Base-by-base conservation (phyloP, 2,888 invertebrate genomes). In the Drosophila affinis region DNA sequence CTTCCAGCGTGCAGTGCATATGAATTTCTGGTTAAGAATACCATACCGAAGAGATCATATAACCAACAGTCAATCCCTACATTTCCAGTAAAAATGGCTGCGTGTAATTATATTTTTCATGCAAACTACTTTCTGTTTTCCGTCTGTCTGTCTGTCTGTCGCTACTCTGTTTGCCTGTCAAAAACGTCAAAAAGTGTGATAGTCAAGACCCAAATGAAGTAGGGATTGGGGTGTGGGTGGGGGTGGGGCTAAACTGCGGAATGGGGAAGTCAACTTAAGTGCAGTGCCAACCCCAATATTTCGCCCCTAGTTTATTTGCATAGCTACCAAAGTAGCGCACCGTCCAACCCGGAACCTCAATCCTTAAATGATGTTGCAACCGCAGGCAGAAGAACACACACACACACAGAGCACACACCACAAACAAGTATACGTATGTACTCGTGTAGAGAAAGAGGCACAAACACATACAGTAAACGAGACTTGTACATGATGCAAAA, bases 31-130 rank as follows among this genome's bases (percentile, higher is more conserved):
- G 14, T 39, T 5, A 39, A 39, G 6, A 14, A 39, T 39, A 7
- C 39, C 14, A 39, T 39, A 7, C 14, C 14, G 6, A 39, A 39
- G 29, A 7, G 29, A 9, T 7, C 9, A 29, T 7, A 29, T 29
- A 9, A 9, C 6, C 14, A 14, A 6, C 14, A n/a, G 14, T 39
- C 21, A 21, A 21, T 21, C 21, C 3, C 83, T 79, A 84, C 65
- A 76, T 83, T 75, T 71, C 77, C 76, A 74, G 79, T 71, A 77
- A 82, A 79, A 85, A 84, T 83, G 80, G 76, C 80, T 60, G 80
- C 71, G 71, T 77, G 72, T 80, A 84, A 79, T 78, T 79, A 79
- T 79, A 84, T 82, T 76, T 82, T 80, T 79, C 69, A 82, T 81
- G 75, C 61, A 55, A 56, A 52, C 27, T 55, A 32, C 55, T 24